Base-by-base conservation (phyloP, 2,888 invertebrate species). In the Yponomeuta malinellus region DNA sequence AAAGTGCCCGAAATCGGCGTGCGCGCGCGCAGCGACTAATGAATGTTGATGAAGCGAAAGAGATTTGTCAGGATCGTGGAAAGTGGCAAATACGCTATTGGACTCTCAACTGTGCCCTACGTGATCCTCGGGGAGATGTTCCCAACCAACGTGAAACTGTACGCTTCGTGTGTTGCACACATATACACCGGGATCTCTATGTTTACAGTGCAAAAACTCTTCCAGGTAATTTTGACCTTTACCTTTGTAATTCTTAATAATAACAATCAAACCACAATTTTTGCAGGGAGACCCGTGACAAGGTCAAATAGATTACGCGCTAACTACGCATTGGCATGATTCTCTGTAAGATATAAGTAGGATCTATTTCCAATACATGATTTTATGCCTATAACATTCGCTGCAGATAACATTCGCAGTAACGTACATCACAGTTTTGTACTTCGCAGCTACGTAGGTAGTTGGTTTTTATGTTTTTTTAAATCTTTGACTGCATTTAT, bases 51-150 rank as follows among this genome's bases (percentile, higher is more conserved):
- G 8, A 1, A 43, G 43, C 43, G 9, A 43, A 43, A 43, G 43
- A 43, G 8, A 8, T 43, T 43, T 43, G 8, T 43, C 43, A 43
- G 43, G 43, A 43, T 43, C 43, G 8, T 43, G 37, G 37, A 2
- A 37, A 37, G 37, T 37, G 43, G 43, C 8, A 6, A 43, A 33
- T 93, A 94, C 74, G 93, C 94, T n/a, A 86, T 94, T 71, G 94
- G 94, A 0, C 77, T 94, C 65, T 94, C 94, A 70, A 94, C 94
- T 0, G 89, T 94, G 71, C 92, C 94, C 1, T 93, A 94, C 77
- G 93, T 94, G 81, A 94, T 94, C 83, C 92, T 94, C 63, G 94
- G 94, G 67, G 94, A 94, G 79, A 89, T 94, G 80, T 94, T 94
- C 81, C 93, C 94, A 0, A 93, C 94, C 8, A 94, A 93, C 78